Base-by-base conservation (phyloP, 2,888 invertebrate genomes). In the Lasioglossum calceatum region DNA sequence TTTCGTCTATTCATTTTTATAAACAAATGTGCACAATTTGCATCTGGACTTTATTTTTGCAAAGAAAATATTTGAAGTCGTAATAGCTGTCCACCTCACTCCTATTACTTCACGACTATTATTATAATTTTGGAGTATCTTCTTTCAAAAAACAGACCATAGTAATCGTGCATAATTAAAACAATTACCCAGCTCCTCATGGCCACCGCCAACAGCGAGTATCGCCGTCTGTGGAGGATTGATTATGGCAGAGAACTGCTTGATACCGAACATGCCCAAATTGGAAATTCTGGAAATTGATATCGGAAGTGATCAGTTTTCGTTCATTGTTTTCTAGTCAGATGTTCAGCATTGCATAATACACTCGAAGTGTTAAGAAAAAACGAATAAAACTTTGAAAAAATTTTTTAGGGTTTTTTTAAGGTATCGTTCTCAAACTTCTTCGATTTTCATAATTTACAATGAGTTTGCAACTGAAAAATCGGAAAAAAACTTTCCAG, bases 151-250 rank as follows among this genome's bases (percentile, higher is more conserved):
- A 58, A n/a, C 58, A 58, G 12, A 58, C n/a, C 58, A 58, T n/a
- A 4, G n/a, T n/a, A n/a, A 58, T n/a, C 12, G 8, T 58, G 58
- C 58, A n/a, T 58, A 58, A 72, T 67, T n/a, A 61, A 71, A 42
- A 58, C n/a, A 70, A 67, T 93, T 93, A 95, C 96, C 95, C 76
- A 95, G 87, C 85, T 93, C 88, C 76, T 93, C 87, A 42, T 94
- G 94, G 72, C 95, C 95, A 23, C 93, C 87, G 74, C 96, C 96
- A 67, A 97, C 96, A 12, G 97, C 97, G 78, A 97, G 94, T 90
- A 97, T 97, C n/a, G 96, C 97, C 85, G 96, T 96, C 94, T 97
- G 97, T 23, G 97, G 97, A 71, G 97, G 97, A 94, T 97, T 97
- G 90, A 97, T 97, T 77, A 97, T 97, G 5, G 97, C 97, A 81